A percentile compares a stretch with the other conserved stretches of the same genome.
phyloP scores from a whole-genome alignment of 2,888 invertebrate species.

The Eristalis pertinax region DNA sequence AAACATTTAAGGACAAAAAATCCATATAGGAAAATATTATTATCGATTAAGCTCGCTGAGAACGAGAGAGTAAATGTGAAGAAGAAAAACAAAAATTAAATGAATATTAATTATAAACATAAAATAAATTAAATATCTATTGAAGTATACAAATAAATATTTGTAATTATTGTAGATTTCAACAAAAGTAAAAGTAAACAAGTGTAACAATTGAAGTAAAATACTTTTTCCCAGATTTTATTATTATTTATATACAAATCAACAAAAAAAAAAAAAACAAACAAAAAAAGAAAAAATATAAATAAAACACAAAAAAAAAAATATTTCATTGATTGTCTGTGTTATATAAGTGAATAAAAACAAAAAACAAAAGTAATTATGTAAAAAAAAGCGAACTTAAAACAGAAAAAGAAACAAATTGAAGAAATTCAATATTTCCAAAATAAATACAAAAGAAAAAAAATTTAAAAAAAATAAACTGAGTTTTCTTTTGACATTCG shows the following conservation, averaged over 20 bases:
- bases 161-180: conserved; percentile 71
- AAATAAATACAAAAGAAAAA: conserved; percentile 71
- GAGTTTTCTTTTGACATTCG: background rate
- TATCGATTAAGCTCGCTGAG: conserved; percentile 65
- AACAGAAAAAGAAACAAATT: conserved; percentile 63
- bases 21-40: conserved; percentile 71
- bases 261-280: conserved; percentile 51
- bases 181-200: conserved; percentile 53
- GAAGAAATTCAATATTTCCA: conserved; percentile 71
- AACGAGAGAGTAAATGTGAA: conserved; percentile 59
- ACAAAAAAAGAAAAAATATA: conserved; percentile 1
- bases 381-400: conserved; percentile 65
- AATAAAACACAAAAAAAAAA: conserved; percentile 55
- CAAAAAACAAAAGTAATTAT: conserved; percentile 53
- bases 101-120: conserved; percentile 59
- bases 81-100: conserved; percentile 48
- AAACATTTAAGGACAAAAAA: conserved; percentile 48
- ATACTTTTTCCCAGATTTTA: conserved; percentile 70
- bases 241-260: conserved; percentile 73
- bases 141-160: conserved; percentile 64
- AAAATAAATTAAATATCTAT: conserved; percentile 61
- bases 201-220: conserved; percentile 61
- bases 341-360: conserved; percentile 73
- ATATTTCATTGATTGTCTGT: conserved; percentile 74
- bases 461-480: conserved; percentile 16